These are phyloP conservation scores for Nephrotoma guestfalica DNA, from an alignment of 2,888 invertebrate genomes.

Conservation along the genomic window DNA sequence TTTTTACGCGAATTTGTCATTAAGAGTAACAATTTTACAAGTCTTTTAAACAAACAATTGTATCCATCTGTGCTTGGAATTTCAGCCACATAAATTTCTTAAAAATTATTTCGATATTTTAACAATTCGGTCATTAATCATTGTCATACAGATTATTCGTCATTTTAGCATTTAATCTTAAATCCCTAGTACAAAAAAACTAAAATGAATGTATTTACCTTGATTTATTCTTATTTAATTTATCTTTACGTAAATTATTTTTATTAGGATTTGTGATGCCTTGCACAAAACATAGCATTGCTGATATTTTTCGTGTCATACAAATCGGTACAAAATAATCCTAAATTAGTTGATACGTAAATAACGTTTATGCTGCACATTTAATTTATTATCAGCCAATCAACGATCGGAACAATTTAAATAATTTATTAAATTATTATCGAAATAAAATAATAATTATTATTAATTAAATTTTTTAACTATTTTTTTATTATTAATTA, in stretches of 20 bases:
- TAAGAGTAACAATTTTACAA: too few species aligned
- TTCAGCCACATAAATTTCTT: too few species aligned
- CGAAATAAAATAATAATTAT: background rate
- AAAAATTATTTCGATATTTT: too few species aligned
- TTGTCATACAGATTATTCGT: too few species aligned
- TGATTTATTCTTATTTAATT: background rate
- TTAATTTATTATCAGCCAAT: background rate
- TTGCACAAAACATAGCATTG: constrained; percentile 17
- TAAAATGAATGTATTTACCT: background rate
- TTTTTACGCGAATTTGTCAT: too few species aligned
- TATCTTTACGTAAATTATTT: background rate
- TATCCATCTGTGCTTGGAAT: too few species aligned
- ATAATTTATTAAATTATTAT: background rate
- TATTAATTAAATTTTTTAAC: background rate
- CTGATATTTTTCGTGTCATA: constrained; percentile 6
- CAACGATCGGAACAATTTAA: background rate
- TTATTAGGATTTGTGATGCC: constrained; percentile 14
- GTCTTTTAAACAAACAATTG: too few species aligned
- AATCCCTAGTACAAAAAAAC: too few species aligned
- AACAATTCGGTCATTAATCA: too few species aligned
- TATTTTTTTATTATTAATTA: background rate
- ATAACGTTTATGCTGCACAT: background rate
- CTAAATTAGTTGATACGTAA: background rate
- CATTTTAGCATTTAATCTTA: too few species aligned
- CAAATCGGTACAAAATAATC: background rate